phyloP scores from a whole-genome alignment of 1,140 invertebrate species.

The Ostrea edulis region DNA sequence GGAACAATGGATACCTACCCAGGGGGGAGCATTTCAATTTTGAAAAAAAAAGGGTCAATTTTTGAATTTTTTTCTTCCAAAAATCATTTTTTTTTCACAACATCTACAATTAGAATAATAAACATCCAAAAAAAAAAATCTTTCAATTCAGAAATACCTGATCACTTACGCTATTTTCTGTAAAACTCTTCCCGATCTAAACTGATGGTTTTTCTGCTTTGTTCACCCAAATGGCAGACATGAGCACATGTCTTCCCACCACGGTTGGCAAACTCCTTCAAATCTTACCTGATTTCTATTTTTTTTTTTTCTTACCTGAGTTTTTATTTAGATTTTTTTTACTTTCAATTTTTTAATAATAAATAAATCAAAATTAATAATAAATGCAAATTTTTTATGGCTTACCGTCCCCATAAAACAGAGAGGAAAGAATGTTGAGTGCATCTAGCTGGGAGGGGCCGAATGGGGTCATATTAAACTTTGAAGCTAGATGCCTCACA shows the following conservation, averaged over 20 bases:
- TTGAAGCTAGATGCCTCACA: conserved; percentile 28
- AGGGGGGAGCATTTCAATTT: neutral
- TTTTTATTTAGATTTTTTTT: conserved; percentile 46
- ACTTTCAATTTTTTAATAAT: conserved; percentile 44
- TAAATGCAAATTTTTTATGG: conserved; percentile 25
- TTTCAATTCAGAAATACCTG: conserved; percentile 31
- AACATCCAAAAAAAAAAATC: conserved; percentile 24
- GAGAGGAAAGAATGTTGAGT: neutral
- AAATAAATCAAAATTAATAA: conserved; percentile 5
- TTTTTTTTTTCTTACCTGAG: conserved; percentile 38
- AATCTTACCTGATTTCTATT: conserved; percentile 28
- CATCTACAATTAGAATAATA: conserved; percentile 26
- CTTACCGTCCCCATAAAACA: conserved; percentile 26
- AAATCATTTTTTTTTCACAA: conserved; percentile 25
- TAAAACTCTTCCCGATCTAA: conserved; percentile 40
- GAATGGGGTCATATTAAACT: neutral
- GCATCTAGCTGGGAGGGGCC: neutral
- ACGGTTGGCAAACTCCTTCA: neutral
- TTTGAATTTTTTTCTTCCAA: neutral
- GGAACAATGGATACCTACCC: conserved; percentile 11
- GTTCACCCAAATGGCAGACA: conserved; percentile 33
- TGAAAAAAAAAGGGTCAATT: neutral
- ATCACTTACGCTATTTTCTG: conserved; percentile 36
- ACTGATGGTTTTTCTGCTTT: conserved; percentile 21
- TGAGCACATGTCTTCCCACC: conserved; percentile 6